Base-by-base conservation (phyloP, 1,140 invertebrate species). In the Drosophila busckii region DNA sequence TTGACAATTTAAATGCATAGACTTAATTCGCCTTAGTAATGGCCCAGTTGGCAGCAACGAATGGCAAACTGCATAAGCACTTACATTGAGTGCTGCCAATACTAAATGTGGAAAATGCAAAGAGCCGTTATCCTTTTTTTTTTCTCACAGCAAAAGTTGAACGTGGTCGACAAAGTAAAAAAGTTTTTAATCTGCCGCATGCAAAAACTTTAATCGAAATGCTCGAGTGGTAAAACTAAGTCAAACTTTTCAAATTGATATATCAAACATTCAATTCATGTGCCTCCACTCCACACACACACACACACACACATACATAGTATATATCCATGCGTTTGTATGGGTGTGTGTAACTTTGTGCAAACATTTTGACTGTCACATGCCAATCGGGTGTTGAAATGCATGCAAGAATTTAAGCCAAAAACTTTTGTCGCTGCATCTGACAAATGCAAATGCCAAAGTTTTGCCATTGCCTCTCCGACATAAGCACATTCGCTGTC, bases 221-320 rank as follows among this genome's bases (percentile, higher is more conserved):
- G 52, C 22, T 46, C 50, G 42, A 46, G 19, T 45, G 22, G 12
- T 40, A 28, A 58, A 63, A 63, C 44, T 63, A 63, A 63, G 60
- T 63, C 60, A 63, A 63, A 59, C 53, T 63, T 62, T 63, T 63
- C 54, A 63, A 63, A 63, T 63, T 63, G 60, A 63, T 63, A 63
- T 63, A 63, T 63, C 60, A 63, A 63, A 63, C 56, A 63, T 63
- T 63, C 60, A 54, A 63, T 63, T 59, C 54, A 20, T 52, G 34
- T 38, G 20, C 15, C 28, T 23, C 2, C 29, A 15, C 20, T 9
- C 23, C 19, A 9, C 6, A 25, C 12, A n/a, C 32, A 1, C 23
- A 6, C 16, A 12, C 19, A 3, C 12, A 13, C 32, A 10, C 13
- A 8, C 6, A 9, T 6, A 2, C 16, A 20, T 9, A 40, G 0